phyloP scores from a whole-genome alignment of 2,113 vertebrate genomes.

The Corvus cornix region DNA sequence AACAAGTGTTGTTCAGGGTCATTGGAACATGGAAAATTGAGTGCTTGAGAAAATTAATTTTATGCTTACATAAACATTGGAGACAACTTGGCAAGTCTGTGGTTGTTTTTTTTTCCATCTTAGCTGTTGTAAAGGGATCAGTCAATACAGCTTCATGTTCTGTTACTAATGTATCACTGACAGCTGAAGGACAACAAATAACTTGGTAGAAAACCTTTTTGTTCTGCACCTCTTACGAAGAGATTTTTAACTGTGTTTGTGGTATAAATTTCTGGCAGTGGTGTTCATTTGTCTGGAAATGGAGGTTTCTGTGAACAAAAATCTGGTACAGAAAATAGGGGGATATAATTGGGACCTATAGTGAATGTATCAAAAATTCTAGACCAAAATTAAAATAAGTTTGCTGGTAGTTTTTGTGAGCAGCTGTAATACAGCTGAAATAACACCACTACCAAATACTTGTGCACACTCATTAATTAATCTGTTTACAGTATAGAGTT shows the following conservation, averaged over 20 bases:
- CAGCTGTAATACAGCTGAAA: background rate
- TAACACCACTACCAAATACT: background rate
- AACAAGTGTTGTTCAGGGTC: background rate
- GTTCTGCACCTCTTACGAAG: background rate
- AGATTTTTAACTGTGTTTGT: background rate
- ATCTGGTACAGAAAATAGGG: background rate
- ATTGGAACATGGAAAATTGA: background rate
- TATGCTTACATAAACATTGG: background rate
- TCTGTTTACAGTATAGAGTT: background rate
- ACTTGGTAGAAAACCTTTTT: background rate
- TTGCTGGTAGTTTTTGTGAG: background rate
- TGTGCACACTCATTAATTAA: background rate
- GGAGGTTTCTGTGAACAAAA: background rate
- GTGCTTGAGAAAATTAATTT: conserved; percentile 33
- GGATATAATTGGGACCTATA: background rate
- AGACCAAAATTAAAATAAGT: background rate
- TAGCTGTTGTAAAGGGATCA: background rate
- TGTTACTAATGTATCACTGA: background rate
- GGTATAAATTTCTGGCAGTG: background rate
- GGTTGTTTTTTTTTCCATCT: background rate
- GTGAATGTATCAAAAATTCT: background rate
- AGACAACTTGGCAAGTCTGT: conserved; percentile 1
- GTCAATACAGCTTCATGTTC: background rate
- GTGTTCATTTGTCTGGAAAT: background rate
- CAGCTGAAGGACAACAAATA: background rate